Conservation (phyloP, 2,113 vertebrate species). For the Paraplagusia blochii region DNA sequence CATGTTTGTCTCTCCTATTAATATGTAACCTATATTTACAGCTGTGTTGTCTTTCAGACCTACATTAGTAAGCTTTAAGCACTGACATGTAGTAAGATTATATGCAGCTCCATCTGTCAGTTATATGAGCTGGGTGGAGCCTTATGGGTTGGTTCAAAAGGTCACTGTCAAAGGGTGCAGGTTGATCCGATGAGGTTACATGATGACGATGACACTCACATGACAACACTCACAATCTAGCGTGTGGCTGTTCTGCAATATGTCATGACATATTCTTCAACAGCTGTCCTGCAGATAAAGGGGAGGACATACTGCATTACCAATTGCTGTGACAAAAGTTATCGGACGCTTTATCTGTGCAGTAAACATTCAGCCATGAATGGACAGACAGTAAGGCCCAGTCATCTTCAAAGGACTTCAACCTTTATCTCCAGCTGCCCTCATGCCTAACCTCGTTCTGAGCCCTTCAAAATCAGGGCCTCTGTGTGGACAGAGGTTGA, state of each 20-base stretch:
- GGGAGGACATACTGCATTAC: background rate
- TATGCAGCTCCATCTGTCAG: slow-evolving; percentile 28
- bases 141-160: slow-evolving; percentile 24
- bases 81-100: slow-evolving; percentile 14
- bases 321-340: background rate
- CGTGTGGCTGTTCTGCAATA: slow-evolving; percentile 5
- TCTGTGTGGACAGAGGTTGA: slow-evolving; percentile 36
- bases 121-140: slow-evolving; percentile 7
- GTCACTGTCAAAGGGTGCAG: slow-evolving; percentile 14
- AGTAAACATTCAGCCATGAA: slow-evolving; percentile 5
- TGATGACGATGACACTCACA: slow-evolving; percentile 5
- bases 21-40: slow-evolving; percentile 16
- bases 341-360: slow-evolving; percentile 19
- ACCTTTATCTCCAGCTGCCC: slow-evolving; percentile 13
- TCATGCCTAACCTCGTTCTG: slow-evolving; percentile 3
- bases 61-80: slow-evolving; percentile 17
- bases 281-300: background rate
- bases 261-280: slow-evolving; percentile 2
- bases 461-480: slow-evolving; percentile 7
- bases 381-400: slow-evolving; percentile 18
- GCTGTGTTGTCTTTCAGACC: slow-evolving; percentile 7
- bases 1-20: slow-evolving; percentile 14
- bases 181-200: slow-evolving; percentile 5
- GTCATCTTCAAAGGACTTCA: slow-evolving; percentile 19
- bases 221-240: background rate